These are phyloP conservation scores for Burhinus oedicnemus DNA, from an alignment of 2,113 vertebrate genomes.

Conservation along the genomic window DNA sequence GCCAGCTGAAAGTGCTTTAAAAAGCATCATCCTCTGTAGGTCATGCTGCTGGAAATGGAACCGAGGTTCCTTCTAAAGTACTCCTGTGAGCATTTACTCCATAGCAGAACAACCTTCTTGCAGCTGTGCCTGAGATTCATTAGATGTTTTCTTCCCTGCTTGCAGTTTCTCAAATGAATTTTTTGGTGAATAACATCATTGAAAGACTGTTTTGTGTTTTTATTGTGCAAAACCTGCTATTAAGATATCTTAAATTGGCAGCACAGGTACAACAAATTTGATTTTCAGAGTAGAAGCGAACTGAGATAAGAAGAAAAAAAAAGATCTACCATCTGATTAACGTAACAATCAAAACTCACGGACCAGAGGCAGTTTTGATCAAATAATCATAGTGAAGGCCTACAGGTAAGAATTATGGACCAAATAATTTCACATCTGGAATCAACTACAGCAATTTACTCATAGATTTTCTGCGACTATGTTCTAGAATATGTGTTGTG, in stretches of 20 bases:
- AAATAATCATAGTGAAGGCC: neutral
- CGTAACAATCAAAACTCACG: neutral
- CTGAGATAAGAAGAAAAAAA: no score
- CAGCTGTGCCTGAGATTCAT: neutral
- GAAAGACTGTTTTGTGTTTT: neutral
- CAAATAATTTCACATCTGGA: neutral
- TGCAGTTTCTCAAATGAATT: neutral
- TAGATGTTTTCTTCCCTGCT: neutral
- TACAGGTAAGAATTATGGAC: neutral
- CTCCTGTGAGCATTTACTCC: neutral
- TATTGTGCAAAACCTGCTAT: neutral
- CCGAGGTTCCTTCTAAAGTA: fast-evolving
- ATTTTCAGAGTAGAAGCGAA: neutral
- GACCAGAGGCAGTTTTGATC: neutral
- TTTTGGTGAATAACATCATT: neutral
- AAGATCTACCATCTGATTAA: neutral
- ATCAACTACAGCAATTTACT: neutral
- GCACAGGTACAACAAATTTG: neutral
- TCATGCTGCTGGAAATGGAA: neutral
- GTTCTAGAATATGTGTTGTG: neutral
- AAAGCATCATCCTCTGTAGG: neutral
- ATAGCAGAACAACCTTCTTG: neutral
- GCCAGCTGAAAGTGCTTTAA: neutral
- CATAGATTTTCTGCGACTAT: neutral
- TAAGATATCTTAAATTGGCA: neutral